phyloP scores from a whole-genome alignment of 2,113 vertebrate genomes.

The Lanius ludovicianus region DNA sequence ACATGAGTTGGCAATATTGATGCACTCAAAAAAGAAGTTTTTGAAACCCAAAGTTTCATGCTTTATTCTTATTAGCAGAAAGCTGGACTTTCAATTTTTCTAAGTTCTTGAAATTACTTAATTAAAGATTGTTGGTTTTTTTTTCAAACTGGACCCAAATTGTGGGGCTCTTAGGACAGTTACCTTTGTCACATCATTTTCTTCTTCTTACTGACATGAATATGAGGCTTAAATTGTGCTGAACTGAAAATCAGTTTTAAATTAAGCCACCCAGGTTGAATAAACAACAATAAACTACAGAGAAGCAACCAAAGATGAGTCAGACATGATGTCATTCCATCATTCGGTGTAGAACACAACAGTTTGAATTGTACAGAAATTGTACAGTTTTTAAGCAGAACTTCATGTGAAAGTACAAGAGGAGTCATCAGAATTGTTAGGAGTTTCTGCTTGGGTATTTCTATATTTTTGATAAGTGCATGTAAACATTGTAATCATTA shows the following conservation, averaged over 20 bases:
- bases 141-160: not conserved
- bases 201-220: not conserved
- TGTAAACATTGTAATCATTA: not conserved
- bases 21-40: not conserved
- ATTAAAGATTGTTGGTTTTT: not conserved
- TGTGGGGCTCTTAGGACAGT: not conserved
- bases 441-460: not conserved
- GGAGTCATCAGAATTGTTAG: not conserved
- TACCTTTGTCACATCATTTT: not conserved
- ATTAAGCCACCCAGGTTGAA: not conserved
- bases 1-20: not conserved
- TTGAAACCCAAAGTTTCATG: not conserved
- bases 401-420: not conserved
- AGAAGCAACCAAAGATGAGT: rapidly evolving
- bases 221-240: not conserved
- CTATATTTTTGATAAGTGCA: not conserved
- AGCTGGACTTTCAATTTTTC: not conserved
- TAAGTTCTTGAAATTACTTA: not conserved
- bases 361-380: not conserved
- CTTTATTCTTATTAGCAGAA: not conserved
- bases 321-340: not conserved
- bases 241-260: not conserved
- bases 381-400: not conserved
- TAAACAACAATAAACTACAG: not conserved
- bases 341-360: not conserved